These are phyloP conservation scores for Micromys minutus DNA, from an alignment of 2,113 vertebrate genomes.

Conservation along the genomic window DNA sequence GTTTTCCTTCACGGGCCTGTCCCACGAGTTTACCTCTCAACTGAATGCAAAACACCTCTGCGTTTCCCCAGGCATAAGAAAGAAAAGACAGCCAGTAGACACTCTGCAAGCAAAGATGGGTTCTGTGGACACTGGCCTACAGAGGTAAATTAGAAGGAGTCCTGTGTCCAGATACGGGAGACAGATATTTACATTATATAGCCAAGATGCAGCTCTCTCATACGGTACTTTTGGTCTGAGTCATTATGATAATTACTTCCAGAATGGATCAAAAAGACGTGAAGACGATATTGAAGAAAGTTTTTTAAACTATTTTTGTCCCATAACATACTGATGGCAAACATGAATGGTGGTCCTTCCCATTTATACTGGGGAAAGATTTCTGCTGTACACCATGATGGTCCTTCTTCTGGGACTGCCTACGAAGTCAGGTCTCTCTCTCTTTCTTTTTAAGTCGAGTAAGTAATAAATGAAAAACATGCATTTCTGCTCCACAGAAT, in stretches of 20 bases:
- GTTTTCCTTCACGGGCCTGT: neutral
- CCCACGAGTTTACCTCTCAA: neutral
- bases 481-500: no score
- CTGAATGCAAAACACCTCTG: neutral
- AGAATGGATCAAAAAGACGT: neutral
- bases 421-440: neutral
- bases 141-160: neutral
- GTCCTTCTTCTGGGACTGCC: neutral
- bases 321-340: neutral
- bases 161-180: neutral
- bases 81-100: neutral
- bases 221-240: neutral
- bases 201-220: neutral
- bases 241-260: neutral
- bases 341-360: neutral
- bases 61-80: neutral
- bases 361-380: neutral
- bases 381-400: neutral
- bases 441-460: no score
- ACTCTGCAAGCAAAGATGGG: neutral
- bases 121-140: neutral
- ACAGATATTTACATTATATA: conserved; percentile 16
- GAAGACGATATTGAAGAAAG: neutral
- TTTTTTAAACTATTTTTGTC: neutral
- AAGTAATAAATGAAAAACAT: no score